Evolutionary conservation across 2,113 vertebrate species (phyloP).

Genomic region (Catharus minimus): DNA sequence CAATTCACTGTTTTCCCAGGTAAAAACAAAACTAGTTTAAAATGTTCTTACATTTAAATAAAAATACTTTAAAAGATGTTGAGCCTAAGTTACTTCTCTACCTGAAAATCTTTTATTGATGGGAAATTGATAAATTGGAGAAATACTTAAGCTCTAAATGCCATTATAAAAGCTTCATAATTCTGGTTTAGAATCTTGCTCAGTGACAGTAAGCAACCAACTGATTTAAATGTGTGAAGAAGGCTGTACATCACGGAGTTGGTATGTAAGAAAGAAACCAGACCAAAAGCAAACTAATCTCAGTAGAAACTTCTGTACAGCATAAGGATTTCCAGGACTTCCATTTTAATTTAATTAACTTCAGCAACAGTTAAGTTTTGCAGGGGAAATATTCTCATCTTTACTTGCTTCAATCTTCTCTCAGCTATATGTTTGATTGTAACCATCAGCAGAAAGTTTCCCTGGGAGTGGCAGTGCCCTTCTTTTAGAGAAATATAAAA

Average conservation of each 20-base stretch:
- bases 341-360: conserved; percentile 13
- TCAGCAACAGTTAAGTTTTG: conserved; percentile 13
- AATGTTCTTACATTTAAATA: not conserved
- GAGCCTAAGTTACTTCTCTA: not conserved
- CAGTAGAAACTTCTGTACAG: not conserved
- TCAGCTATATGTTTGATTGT: conserved; percentile 16
- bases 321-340: not conserved
- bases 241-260: not conserved
- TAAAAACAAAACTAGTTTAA: not conserved
- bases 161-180: not conserved
- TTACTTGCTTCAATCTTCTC: not conserved
- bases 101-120: not conserved
- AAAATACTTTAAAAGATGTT: not conserved
- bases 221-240: not conserved
- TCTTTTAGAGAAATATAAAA: conserved; percentile 67
- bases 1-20: not conserved
- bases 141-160: not conserved
- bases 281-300: not conserved
- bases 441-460: conserved; percentile 38
- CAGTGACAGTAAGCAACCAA: not conserved
- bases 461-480: conserved; percentile 31
- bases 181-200: not conserved
- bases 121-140: not conserved
- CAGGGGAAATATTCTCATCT: not conserved
- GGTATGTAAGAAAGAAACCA: not conserved